Base-by-base conservation (phyloP, 2,888 invertebrate species). In the Tyria jacobaeae region DNA sequence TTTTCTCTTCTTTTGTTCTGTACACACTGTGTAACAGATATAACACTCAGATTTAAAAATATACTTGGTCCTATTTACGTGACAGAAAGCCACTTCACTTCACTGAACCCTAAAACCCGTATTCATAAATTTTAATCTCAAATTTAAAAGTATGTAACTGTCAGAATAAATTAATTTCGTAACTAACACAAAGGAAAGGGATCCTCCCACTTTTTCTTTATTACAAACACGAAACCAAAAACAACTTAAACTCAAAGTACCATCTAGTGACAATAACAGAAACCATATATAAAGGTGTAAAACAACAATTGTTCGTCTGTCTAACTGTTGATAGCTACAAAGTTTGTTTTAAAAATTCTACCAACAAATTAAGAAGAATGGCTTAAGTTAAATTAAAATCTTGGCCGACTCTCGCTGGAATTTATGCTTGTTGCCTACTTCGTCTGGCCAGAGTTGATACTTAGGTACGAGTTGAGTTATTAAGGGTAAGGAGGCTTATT, bases 341-440 rank as follows among this genome's bases (percentile, higher is more conserved):
- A 75, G 70, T 75, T 80, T 62, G 51, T 54, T 56, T 73, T 66
- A 71, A 79, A 77, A 79, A 80, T 83, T 87, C 82, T 71, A 85
- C 73, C 86, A 83, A 88, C 90, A 92, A 92, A 93, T 93, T 90
- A 92, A 92, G 91, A 92, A 88, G 83, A 90, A 92, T 91, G 90
- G 88, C 73, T 75, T 59, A 92, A 92, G 87, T 92, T 92, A 92
- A 92, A 92, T 92, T 92, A 92, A 92, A 92, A 91, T 88, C 89
- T 90, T 87, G 82, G 83, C 76, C 73, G 78, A 73, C 73, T 74
- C 71, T 62, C 65, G 78, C 78, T 71, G 68, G 81, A 87, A 90
- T 91, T 91, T 92, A 91, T 89, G 88, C 84, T 77, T 87, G 88
- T 91, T 91, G 84, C 89, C 80, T 85, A 75, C 79, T 82, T 78